A percentile compares a stretch with the other conserved stretches of the same genome.
Evolutionary conservation across 2,888 invertebrate genomes (phyloP).

Genomic region (Parapristionchus giblindavisi): DNA sequence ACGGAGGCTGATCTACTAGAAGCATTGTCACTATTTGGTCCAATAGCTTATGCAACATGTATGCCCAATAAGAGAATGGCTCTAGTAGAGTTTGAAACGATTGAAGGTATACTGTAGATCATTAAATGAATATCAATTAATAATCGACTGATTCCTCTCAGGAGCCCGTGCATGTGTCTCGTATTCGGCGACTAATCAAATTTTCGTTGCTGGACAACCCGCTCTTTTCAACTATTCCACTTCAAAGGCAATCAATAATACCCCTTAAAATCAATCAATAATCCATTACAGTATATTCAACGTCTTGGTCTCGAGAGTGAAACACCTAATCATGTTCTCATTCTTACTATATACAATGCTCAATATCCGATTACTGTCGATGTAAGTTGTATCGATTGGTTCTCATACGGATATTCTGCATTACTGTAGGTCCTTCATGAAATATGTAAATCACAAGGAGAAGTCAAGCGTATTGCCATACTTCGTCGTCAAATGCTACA

Average conservation of each 20-base stretch:
- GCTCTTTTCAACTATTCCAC: conserved; percentile 73
- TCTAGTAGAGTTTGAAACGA: conserved; percentile 64
- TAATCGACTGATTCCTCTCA: not conserved
- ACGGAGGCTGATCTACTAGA: conserved; percentile 73
- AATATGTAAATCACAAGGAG: conserved; percentile 92
- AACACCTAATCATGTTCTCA: conserved; percentile 92
- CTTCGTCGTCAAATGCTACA: conserved; percentile 53
- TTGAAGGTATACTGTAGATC: conserved; percentile 48
- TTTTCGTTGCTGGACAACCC: conserved; percentile 71
- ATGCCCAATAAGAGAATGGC: conserved; percentile 66
- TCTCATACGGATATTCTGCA: not conserved
- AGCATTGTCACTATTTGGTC: conserved; percentile 72
- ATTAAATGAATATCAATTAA: not conserved
- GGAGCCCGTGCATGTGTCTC: conserved; percentile 64
- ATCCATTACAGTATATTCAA: conserved; percentile 46
- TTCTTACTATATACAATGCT: conserved; percentile 96
- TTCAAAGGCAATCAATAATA: conserved; percentile 50
- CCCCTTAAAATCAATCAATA: not conserved
- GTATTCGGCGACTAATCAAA: conserved; percentile 61
- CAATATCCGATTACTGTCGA: conserved; percentile 96
- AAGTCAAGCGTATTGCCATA: conserved; percentile 94
- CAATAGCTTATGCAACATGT: conserved; percentile 68
- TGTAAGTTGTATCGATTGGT: conserved; percentile 41
- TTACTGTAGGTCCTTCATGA: conserved; percentile 96
- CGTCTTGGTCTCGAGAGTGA: conserved; percentile 72